Evolutionary conservation across 2,888 invertebrate species (phyloP), one percentile per base, ranked within the genome.

Genomic region (Thereva nobilitata): DNA sequence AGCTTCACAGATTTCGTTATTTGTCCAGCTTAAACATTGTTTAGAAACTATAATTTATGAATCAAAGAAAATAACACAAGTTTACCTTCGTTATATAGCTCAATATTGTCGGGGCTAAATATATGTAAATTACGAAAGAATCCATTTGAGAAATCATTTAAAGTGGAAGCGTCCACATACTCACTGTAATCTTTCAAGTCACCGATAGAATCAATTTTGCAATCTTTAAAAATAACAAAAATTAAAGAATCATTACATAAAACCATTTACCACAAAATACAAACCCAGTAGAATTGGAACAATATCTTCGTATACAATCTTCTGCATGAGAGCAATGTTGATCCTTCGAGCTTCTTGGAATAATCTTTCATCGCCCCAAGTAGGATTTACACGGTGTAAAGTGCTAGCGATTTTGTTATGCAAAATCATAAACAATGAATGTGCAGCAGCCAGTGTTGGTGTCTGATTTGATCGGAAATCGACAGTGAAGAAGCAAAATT

Each of bases 91-190:
- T 79, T 66, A 84, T 75, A 12, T 82, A 81, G 44, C 4, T 70
- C 42, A 8, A 67, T 45, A 55, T 53, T 5, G n/a, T 35, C 34
- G 8, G 69, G 69, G 5, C 54, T 52, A 42, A 87, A 83, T 0
- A 90, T 89, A 77, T 93, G 93, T 0, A 92, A 91, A 75, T 91
- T 89, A 73, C 93, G 82, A 81, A 89, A 89, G 7, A 91, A 92
- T 1, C 91, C 91, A 0, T 89, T 83, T 0, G 91, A 85, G 76
- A 92, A 93, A 74, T 89, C 91, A 70, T 89, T 88, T 0, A 80
- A 76, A 6, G 84, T 82, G 2, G 81, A 75, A 2, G 84, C 79
- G 75, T 84, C 81, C 8, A 83, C 76, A 50, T 74, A 73, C 0
- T 78, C 77, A 68, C 69, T 47, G 65, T 83, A 77, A 72, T 67